Percentiles rank a stretch among this genome's conserved stretches.
phyloP scores from a whole-genome alignment of 2,888 invertebrate genomes.

The Margaritifera margaritifera region DNA sequence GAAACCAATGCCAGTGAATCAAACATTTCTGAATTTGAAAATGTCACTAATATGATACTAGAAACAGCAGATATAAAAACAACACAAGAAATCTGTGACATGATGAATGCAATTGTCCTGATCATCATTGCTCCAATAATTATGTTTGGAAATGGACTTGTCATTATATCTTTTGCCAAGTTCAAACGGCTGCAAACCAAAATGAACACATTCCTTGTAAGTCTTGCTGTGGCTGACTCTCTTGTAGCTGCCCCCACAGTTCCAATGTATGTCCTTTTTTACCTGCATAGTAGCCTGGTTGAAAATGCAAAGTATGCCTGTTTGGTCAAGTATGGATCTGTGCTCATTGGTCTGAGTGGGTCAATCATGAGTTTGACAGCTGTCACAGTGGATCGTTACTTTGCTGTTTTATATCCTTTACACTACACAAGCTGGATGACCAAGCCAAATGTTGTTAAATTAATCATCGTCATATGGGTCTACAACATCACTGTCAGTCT shows the following conservation, averaged over 20 bases:
- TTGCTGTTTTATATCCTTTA: slow-evolving; percentile 42
- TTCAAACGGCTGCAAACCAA: slow-evolving; percentile 37
- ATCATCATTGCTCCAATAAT: slow-evolving; percentile 23
- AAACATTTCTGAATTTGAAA: too few relatives aligned
- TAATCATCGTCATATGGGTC: slow-evolving; percentile 32
- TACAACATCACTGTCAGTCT: slow-evolving; percentile 31
- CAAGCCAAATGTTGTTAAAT: slow-evolving; percentile 15
- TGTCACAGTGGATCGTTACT: slow-evolving; percentile 40
- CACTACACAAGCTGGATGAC: slow-evolving; percentile 31
- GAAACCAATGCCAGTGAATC: too few relatives aligned
- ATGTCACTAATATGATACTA: too few relatives aligned
- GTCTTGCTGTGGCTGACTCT: slow-evolving; percentile 41
- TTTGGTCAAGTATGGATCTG: slow-evolving; percentile 33
- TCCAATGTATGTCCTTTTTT: slow-evolving; percentile 40
- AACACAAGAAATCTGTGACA: not conserved
- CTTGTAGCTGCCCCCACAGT: slow-evolving; percentile 37
- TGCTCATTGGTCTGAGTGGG: slow-evolving; percentile 31
- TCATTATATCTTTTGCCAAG: slow-evolving; percentile 32
- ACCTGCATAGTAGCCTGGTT: slow-evolving; percentile 12
- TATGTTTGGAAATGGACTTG: slow-evolving; percentile 36
- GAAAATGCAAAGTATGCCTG: slow-evolving; percentile 30
- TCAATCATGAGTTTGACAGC: slow-evolving; percentile 39
- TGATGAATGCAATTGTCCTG: slow-evolving; percentile 7
- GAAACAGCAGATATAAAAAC: too few relatives aligned
- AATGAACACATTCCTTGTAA: slow-evolving; percentile 38